phyloP scores from a whole-genome alignment of 2,797 vertebrate genomes.

The Schizopygopsis malacanthus region DNA sequence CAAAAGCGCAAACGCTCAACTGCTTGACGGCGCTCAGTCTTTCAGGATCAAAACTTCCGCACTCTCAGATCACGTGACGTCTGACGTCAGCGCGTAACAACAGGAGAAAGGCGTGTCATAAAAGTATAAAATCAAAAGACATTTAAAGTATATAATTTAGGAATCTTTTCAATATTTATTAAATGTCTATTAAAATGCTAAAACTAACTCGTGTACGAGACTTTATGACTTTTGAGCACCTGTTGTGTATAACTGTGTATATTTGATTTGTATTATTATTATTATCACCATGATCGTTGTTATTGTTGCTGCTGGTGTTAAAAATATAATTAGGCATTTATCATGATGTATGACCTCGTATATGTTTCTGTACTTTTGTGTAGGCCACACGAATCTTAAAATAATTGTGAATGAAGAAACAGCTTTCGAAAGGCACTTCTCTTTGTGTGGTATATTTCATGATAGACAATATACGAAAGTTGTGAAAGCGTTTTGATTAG shows the following conservation, averaged over 20 bases:
- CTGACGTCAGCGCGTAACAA: neutral
- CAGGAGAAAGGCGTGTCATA: neutral
- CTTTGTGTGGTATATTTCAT: neutral
- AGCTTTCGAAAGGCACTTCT: neutral
- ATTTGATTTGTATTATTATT: neutral
- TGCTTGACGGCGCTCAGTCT: neutral
- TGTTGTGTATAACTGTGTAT: neutral
- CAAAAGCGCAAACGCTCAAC: neutral
- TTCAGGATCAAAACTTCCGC: conserved; percentile 57
- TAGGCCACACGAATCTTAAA: neutral
- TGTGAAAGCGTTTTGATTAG: neutral
- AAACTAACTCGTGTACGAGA: neutral
- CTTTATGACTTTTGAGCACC: neutral
- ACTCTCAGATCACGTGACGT: conserved; percentile 43
- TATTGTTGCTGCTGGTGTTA: neutral
- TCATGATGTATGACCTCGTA: neutral
- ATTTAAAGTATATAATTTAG: too few species aligned
- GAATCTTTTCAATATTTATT: neutral
- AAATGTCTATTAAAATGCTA: neutral
- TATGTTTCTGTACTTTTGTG: neutral
- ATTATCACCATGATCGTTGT: neutral
- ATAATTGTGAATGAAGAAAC: neutral
- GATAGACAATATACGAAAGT: neutral
- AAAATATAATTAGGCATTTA: neutral
- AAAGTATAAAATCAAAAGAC: neutral